phyloP scores from a whole-genome alignment of 2,888 invertebrate genomes.

The Poecilobothrus nobilitatus region DNA sequence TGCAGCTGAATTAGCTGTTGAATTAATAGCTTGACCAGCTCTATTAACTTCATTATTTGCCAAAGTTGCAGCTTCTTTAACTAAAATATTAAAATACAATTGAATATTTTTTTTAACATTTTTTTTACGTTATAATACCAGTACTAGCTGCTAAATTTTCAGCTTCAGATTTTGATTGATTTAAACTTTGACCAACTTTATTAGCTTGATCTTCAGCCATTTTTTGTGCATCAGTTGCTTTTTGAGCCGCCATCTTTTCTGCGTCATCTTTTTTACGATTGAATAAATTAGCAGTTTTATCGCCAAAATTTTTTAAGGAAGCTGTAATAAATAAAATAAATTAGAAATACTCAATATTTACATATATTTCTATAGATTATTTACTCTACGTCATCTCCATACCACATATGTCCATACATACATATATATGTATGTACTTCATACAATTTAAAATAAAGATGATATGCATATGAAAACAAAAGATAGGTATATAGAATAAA shows the following conservation, averaged over 20 bases:
- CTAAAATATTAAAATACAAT: constrained; percentile 24
- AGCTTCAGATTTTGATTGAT: constrained; percentile 50
- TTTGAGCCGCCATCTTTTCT: constrained; percentile 55
- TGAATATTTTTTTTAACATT: too few species aligned
- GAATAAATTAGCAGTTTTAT: constrained; percentile 62
- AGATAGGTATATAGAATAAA: too few species aligned
- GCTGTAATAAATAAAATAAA: constrained; percentile 41
- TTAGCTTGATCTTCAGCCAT: constrained; percentile 56
- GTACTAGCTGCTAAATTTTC: constrained; percentile 48
- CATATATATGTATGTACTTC: too few species aligned
- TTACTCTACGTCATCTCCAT: too few species aligned
- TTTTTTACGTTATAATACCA: constrained; percentile 35
- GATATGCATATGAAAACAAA: too few species aligned
- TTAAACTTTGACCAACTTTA: constrained; percentile 53
- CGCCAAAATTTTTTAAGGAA: constrained; percentile 62
- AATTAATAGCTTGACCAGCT: constrained; percentile 40
- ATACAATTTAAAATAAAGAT: too few species aligned
- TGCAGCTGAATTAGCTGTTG: constrained; percentile 34
- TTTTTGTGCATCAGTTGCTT: constrained; percentile 52
- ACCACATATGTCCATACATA: too few species aligned
- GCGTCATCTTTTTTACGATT: constrained; percentile 65
- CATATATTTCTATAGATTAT: too few species aligned
- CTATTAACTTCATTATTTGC: constrained; percentile 38
- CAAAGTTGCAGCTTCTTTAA: constrained; percentile 42
- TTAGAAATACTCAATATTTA: too few species aligned